These are phyloP conservation scores for Phoeniculus purpureus DNA, from an alignment of 2,797 vertebrate species.

Conservation along the genomic window DNA sequence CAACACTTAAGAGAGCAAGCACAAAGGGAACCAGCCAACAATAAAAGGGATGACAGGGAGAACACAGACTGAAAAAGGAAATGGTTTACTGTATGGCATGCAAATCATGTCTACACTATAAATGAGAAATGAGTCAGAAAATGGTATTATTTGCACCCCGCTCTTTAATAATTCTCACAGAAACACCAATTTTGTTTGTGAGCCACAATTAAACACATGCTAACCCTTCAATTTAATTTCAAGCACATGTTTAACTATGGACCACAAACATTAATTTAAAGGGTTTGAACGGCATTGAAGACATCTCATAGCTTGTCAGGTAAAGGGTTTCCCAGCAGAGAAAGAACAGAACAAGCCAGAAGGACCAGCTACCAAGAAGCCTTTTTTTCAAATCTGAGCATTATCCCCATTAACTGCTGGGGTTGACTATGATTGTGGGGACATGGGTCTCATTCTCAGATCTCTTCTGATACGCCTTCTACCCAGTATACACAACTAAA, in stretches of 20 bases:
- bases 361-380: background rate
- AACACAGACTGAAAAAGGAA: background rate
- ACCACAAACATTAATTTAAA: background rate
- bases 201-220: background rate
- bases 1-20: background rate
- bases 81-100: background rate
- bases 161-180: background rate
- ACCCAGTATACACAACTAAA: background rate
- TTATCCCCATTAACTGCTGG: background rate
- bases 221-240: background rate
- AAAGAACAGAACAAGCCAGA: background rate
- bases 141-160: background rate
- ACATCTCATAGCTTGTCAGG: background rate
- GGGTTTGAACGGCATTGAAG: conserved; percentile 3
- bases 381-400: background rate
- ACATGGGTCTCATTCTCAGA: background rate
- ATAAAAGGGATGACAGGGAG: background rate
- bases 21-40: background rate
- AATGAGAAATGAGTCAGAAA: conserved; percentile 13
- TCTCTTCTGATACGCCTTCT: background rate
- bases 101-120: background rate
- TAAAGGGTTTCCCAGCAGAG: background rate
- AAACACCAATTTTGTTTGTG: background rate
- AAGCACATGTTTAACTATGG: background rate
- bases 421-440: accelerated